These are phyloP conservation scores for Stegophylla sp. DNA, from an alignment of 2,888 invertebrate genomes.

Conservation along the genomic window DNA sequence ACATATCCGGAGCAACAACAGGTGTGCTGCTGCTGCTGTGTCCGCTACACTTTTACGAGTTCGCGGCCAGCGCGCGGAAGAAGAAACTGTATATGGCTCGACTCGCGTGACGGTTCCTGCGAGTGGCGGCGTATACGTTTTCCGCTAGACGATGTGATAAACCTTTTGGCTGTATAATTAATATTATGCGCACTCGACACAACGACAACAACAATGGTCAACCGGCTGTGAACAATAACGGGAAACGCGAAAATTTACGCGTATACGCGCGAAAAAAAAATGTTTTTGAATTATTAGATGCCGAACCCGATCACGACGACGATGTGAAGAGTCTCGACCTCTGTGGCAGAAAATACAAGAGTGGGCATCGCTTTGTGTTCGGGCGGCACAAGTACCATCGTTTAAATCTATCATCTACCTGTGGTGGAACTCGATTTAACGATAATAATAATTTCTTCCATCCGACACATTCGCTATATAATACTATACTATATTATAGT, in stretches of 20 bases:
- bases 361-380: conserved; percentile 23
- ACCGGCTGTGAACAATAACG: conserved; percentile 10
- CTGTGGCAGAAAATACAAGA: conserved; percentile 33
- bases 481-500: too few relatives aligned
- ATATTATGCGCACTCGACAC: neutral
- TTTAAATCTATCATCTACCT: conserved; percentile 31
- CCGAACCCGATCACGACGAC: conserved; percentile 8
- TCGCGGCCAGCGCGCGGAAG: neutral
- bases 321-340: neutral
- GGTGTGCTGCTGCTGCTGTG: too few relatives aligned
- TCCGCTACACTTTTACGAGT: conserved; percentile 43
- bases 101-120: conserved; percentile 15
- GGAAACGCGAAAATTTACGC: conserved; percentile 10
- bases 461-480: neutral
- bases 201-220: conserved; percentile 32
- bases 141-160: conserved; percentile 11
- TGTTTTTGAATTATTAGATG: neutral
- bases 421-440: conserved; percentile 1
- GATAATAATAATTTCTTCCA: conserved; percentile 15
- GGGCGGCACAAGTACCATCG: conserved; percentile 5
- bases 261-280: neutral
- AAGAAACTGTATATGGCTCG: conserved; percentile 29
- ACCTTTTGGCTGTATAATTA: conserved; percentile 5
- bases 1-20: conserved; percentile 55
- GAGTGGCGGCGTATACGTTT: conserved; percentile 9